Evolutionary conservation across 2,113 vertebrate species (phyloP), one percentile per base, ranked within the genome.

Genomic region (Orientallactaga bullata): DNA sequence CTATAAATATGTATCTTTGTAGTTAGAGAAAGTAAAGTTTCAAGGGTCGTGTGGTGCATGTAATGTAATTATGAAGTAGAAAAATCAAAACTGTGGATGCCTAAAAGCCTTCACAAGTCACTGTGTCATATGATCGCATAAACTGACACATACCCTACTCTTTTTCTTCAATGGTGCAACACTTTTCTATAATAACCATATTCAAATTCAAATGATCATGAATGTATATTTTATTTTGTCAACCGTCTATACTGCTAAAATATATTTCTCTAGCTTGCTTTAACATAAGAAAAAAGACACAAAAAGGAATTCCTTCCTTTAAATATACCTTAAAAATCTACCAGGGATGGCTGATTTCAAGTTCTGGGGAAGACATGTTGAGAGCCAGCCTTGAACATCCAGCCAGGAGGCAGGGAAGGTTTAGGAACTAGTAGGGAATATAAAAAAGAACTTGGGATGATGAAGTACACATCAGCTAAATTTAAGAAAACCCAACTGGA

Each of bases 231-330:
- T 80, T n/a, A n/a, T 78, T 71, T 80, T 72, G 58, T 37, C 51
- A 90, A 32, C 17, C 63, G 87, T 88, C 74, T 80, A 26, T 39
- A 74, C 37, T 63, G 8, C 32, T 42, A 18, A 30, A 11, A 39
- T 68, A 2, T 55, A 74, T 95, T 97, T 96, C 58, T 74, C 5
- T 17, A 95, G 16, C 65, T 91, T 79, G 81, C 60, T 2, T 80
- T 96, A 97, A 94, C 7, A 65, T 21, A 94, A 90, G 90, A 51
- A 88, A 82, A 10, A 73, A 0, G 11, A 1, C 0, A 72, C 3
- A 20, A 13, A 35, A 1, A 21, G 30, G n/a, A 0, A 55, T 2
- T 81, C 74, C 23, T 37, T 85, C 58, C 47, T 93, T 93, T 65
- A 86, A 81, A 89, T 81, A 88, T 42, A 85, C 35, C 11, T 21